Evolutionary conservation across 2,797 vertebrate species (phyloP).

Genomic region (Hippocampus kuda): DNA sequence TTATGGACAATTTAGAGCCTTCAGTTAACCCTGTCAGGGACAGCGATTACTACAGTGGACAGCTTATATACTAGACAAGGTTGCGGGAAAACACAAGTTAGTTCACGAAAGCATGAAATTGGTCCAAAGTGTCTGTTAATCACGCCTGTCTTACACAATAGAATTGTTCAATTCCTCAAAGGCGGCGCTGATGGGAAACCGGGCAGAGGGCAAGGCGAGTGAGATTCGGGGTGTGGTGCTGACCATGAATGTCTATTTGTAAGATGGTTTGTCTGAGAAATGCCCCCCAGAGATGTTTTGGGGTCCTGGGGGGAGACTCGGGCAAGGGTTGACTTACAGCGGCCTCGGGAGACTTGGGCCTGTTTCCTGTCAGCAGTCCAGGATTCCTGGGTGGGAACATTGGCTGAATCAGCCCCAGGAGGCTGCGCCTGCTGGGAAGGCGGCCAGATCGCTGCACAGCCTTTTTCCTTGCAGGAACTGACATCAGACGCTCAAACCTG

Average conservation of each 20-base stretch:
- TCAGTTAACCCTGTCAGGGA: no score
- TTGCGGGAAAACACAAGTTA: constrained; percentile 45
- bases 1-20: no score
- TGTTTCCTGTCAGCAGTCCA: constrained; percentile 70
- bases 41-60: no score
- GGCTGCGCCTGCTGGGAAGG: constrained; percentile 52
- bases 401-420: constrained; percentile 63
- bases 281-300: constrained; percentile 41
- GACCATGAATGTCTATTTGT: constrained; percentile 46
- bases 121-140: constrained; percentile 36
- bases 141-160: constrained; percentile 45
- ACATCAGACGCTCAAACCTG: constrained; percentile 51
- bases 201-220: constrained; percentile 27
- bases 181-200: constrained; percentile 36
- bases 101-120: constrained; percentile 49
- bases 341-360: constrained; percentile 63
- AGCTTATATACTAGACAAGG: constrained; percentile 42
- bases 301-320: constrained; percentile 29
- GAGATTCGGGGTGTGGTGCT: constrained; percentile 38
- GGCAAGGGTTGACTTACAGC: constrained; percentile 52
- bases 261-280: constrained; percentile 39
- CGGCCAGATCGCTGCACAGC: constrained; percentile 53
- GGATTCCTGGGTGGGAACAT: constrained; percentile 72
- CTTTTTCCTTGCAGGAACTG: constrained; percentile 53
- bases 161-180: constrained; percentile 35